Percentiles rank a stretch among this genome's conserved stretches.
These are phyloP conservation scores for Drosophila dunni DNA, from an alignment of 1,140 invertebrate genomes.

Conservation along the genomic window DNA sequence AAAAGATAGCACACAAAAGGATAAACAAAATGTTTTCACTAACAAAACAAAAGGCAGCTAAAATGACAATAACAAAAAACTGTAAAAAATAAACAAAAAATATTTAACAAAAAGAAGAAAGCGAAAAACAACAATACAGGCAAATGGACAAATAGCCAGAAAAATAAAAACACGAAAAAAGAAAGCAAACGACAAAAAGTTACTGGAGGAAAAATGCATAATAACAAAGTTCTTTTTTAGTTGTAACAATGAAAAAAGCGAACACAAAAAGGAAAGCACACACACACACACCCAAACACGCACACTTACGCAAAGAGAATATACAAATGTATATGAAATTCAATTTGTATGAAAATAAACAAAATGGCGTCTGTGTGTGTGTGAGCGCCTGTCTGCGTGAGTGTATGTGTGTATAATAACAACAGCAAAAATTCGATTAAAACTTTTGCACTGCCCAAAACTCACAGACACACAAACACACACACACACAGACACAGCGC, in stretches of 20 bases:
- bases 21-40: conserved; percentile 64
- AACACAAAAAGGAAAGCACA: conserved; percentile 17
- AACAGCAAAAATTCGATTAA: conserved; percentile 79
- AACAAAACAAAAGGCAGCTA: conserved; percentile 56
- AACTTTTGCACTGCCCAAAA: conserved; percentile 65
- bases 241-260: conserved; percentile 45
- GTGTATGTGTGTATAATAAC: conserved; percentile 44
- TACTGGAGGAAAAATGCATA: conserved; percentile 59
- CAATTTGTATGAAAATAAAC: conserved; percentile 68
- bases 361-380: conserved; percentile 64
- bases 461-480: conserved; percentile 24
- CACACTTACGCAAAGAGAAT: conserved; percentile 12
- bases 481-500: conserved; percentile 37
- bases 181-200: conserved; percentile 37
- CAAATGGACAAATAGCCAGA: conserved; percentile 25
- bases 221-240: conserved; percentile 54
- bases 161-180: conserved; percentile 47
- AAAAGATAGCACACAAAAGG: conserved; percentile 44
- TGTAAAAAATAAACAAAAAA: conserved; percentile 39
- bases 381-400: conserved; percentile 1
- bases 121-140: neutral
- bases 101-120: conserved; percentile 12
- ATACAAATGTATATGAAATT: conserved; percentile 53
- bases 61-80: conserved; percentile 49
- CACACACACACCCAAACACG: conserved; percentile 27